Evolutionary conservation across 1,140 invertebrate genomes (phyloP).

Genomic region (Pararge aegeria): DNA sequence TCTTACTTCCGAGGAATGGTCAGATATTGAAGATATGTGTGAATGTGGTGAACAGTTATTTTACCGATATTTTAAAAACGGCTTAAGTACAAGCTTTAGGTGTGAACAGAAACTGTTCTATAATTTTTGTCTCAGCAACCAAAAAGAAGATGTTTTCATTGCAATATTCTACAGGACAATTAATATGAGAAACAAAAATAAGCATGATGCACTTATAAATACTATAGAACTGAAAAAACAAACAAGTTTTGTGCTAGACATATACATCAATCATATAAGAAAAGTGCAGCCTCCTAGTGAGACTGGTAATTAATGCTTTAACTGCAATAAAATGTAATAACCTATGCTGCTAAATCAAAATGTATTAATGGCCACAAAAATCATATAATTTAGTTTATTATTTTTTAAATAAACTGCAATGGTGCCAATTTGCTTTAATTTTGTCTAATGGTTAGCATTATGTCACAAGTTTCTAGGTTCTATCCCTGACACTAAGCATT

Average conservation of each 20-base stretch:
- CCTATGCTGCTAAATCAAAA: no score
- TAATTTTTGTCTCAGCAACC: constrained; percentile 60
- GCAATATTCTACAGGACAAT: constrained; percentile 49
- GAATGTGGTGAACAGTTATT: constrained; percentile 51
- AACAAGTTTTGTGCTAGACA: constrained; percentile 45
- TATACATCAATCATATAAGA: constrained; percentile 47
- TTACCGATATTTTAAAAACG: constrained; percentile 67
- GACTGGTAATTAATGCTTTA: background rate
- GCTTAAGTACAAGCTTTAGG: constrained; percentile 50
- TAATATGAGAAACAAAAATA: constrained; percentile 60
- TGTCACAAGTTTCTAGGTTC: no score
- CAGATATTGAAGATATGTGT: constrained; percentile 59
- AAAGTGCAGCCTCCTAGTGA: background rate
- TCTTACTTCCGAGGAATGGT: constrained; percentile 53
- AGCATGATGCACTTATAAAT: constrained; percentile 53
- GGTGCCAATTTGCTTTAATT: no score
- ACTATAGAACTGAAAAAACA: constrained; percentile 51
- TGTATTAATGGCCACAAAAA: no score
- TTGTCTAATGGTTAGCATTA: no score
- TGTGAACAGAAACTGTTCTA: constrained; percentile 69
- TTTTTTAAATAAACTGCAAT: no score
- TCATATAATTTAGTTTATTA: no score
- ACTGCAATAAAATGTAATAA: background rate
- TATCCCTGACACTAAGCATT: no score
- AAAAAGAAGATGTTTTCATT: constrained; percentile 49